phyloP scores from a whole-genome alignment of 92 coral and sea anemone species.

The Epizoanthus fatuus region DNA sequence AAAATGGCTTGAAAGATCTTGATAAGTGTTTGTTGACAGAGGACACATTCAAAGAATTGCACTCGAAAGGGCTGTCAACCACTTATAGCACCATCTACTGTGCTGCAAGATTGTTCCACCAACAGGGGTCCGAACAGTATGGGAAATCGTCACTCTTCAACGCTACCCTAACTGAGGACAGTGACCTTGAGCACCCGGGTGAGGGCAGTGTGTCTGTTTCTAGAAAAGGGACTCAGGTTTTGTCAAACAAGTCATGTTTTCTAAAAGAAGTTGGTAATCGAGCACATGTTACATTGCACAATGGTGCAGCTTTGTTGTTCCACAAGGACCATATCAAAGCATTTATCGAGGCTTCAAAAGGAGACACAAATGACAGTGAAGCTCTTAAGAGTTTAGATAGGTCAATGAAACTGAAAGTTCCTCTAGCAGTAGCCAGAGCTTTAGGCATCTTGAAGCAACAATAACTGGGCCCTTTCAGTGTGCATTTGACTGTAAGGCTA shows the following conservation, averaged over 20 bases:
- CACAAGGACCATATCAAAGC: background rate
- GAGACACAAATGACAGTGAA: background rate
- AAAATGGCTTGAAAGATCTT: background rate
- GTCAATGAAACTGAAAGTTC: constrained; percentile 1
- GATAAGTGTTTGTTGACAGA: background rate
- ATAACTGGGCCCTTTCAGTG: constrained; percentile 15
- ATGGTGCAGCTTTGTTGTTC: background rate
- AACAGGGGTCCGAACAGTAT: constrained; percentile 21
- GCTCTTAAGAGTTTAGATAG: constrained; percentile 3
- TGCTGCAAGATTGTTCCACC: constrained; percentile 8
- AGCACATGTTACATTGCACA: constrained; percentile 19
- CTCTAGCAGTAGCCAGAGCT: background rate
- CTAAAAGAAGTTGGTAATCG: constrained; percentile 11
- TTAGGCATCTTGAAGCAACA: constrained; percentile 11
- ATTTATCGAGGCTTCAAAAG: constrained; percentile 19
- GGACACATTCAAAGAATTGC: background rate
- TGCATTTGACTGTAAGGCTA: no score
- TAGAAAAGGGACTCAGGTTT: constrained; percentile 19
- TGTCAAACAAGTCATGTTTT: background rate
- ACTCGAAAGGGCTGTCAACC: background rate
- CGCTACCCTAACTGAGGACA: constrained; percentile 3
- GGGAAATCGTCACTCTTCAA: constrained; percentile 13
- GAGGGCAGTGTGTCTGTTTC: background rate
- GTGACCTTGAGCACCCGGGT: background rate
- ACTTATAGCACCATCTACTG: constrained; percentile 5